Evolutionary conservation across 2,113 vertebrate genomes (phyloP), one percentile per base, ranked within the genome.

Genomic region (Tupaia tana): DNA sequence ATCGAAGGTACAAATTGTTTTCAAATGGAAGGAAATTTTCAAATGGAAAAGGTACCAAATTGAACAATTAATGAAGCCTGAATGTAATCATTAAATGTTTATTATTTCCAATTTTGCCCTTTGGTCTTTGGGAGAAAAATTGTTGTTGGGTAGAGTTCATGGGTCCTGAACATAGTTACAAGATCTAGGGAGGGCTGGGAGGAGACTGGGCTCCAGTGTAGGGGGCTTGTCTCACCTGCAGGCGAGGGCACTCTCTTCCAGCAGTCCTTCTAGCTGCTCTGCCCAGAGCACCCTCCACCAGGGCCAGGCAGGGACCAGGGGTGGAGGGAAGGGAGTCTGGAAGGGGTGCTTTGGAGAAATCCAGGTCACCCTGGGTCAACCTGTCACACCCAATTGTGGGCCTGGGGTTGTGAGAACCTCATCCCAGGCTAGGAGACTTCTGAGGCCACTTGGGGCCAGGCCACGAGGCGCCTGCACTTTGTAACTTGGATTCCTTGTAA

Each of bases 1-100:
- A 52, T 54, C 24, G 2, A 93, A 94, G 89, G 86, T 95, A 96
- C 95, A 97, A 97, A 96, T 97, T 96, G 94, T 94, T 97, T 97
- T 94, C 94, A n/a, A 97, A 96, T 94, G 94, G 89, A 92, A 75
- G 54, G 75, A 63, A 86, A 94, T 85, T 91, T 95, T 88, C 94
- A 81, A 43, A 43, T 0, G 77, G 86, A 43, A 43, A 43, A 43
- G 43, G 94, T 24, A 83, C 52, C 61, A 74, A 88, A 91, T 22
- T 88, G 87, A 78, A 95, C 83, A 86, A 95, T 89, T 95, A 94
- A 93, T 73, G 93, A 83, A 16, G 52, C 84, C 91, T 89, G 86
- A 85, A 86, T 63, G 66, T 6, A 89, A 95, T 96, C 73, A 11
- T 93, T 81, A 95, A 94, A 90, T 84, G 84, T 96, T 96, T 96